A percentile compares a stretch with the other conserved stretches of the same genome.
phyloP scores from a whole-genome alignment of 2,113 vertebrate genomes.

The Nyctereutes procyonoides region DNA sequence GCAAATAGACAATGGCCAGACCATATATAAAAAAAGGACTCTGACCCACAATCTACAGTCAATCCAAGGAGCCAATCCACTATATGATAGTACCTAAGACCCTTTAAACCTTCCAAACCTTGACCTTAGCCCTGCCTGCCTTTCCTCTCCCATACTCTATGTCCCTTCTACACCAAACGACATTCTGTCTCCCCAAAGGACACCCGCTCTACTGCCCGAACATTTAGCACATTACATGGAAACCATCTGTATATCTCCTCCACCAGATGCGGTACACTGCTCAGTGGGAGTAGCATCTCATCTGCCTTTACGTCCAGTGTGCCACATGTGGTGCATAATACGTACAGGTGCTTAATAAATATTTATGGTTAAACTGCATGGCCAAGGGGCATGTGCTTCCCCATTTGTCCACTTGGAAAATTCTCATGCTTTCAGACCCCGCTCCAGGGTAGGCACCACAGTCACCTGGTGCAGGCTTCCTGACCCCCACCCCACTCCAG shows the following conservation, averaged over 20 bases:
- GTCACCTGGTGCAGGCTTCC: not conserved
- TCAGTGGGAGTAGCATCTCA: rapidly evolving
- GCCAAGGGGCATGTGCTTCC: not conserved
- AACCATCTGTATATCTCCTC: too few species aligned
- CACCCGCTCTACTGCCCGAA: not conserved
- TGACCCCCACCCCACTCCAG: too few species aligned
- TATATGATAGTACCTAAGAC: not conserved
- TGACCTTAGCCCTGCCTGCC: not conserved
- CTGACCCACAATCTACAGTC: not conserved
- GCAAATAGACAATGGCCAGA: not conserved
- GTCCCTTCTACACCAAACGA: not conserved
- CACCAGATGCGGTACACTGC: rapidly evolving
- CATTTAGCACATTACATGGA: rapidly evolving
- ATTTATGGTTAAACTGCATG: not conserved
- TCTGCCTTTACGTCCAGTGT: not conserved
- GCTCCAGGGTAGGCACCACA: not conserved
- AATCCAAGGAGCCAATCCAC: not conserved
- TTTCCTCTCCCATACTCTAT: not conserved
- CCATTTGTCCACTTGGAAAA: not conserved
- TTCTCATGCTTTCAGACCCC: not conserved
- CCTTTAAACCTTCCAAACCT: not conserved
- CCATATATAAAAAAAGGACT: not conserved
- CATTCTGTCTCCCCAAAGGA: not conserved
- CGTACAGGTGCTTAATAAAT: rapidly evolving
- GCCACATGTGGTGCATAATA: rapidly evolving